Evolutionary conservation across 2,888 invertebrate species (phyloP), one percentile per base, ranked within the genome.

Genomic region (Himalopsyche japonica): DNA sequence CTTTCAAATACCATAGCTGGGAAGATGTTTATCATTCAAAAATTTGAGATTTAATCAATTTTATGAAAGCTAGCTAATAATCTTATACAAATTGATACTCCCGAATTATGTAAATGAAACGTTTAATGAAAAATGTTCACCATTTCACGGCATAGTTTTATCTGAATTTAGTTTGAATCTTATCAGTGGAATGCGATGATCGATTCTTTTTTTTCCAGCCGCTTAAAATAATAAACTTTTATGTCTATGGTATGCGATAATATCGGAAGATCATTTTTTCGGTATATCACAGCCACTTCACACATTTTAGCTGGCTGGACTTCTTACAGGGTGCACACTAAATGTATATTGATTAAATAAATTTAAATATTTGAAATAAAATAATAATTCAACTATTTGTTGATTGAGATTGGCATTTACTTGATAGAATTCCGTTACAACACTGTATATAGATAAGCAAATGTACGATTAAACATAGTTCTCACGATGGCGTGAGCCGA

Each of bases 251-350:
- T 27, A 18, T 30, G 30, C 27, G 82, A 84, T 84, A 43, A 12
- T n/a, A 85, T 84, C 85, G 82, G 10, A 32, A 48, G 85, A 80
- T 82, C 78, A 80, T 80, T 80, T 64, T 64, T 64, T 78, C 78
- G 47, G 70, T 70, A 70, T 8, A 70, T 70, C 70, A 70, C 70
- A 70, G 6, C 70, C 30, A 70, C 24, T 70, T 70, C 27, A 70
- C 70, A 70, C 24, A 70, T 70, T 15, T 70, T 30, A 20, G 3
- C 43, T 15, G 43, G 43, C 15, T 43, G 15, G 15, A 0, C 2
- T 43, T 43, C 43, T 15, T 12, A 70, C 27, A 70, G 70, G 6
- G 15, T 70, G 70, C 0, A 3, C 70, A 70, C 7, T 20, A 20
- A 20, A 57, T 57, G 24, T n/a, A 0, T 20, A 57, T 24, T 6